A percentile compares a stretch with the other conserved stretches of the same genome.
These are phyloP conservation scores for Myodes glareolus DNA, from an alignment of 2,113 vertebrate species.

Conservation along the genomic window DNA sequence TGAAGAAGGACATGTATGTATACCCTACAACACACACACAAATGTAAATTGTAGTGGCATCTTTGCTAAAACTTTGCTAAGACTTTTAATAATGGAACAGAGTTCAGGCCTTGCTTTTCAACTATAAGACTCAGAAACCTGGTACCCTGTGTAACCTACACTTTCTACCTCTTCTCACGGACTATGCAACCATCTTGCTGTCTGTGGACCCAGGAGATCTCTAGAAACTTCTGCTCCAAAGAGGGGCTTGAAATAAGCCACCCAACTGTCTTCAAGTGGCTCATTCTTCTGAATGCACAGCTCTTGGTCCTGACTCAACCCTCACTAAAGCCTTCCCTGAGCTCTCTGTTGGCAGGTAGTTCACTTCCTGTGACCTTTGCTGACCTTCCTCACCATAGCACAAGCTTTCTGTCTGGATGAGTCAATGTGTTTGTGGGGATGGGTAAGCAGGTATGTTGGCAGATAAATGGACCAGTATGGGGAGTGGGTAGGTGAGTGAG, in stretches of 20 bases:
- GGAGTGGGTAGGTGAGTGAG: too few relatives aligned
- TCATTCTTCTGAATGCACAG: fast-evolving
- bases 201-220: neutral
- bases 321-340: neutral
- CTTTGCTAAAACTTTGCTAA: neutral
- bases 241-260: fast-evolving
- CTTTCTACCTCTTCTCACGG: neutral
- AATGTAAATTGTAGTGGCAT: neutral
- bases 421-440: neutral
- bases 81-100: fast-evolving
- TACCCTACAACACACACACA: neutral
- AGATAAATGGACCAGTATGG: fast-evolving
- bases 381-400: neutral
- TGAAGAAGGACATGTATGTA: neutral
- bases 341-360: fast-evolving
- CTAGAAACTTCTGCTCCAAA: neutral
- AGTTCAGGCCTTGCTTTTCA: neutral
- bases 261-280: fast-evolving
- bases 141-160: neutral
- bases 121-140: too few relatives aligned
- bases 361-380: neutral
- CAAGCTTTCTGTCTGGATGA: neutral
- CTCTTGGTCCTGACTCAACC: too few relatives aligned
- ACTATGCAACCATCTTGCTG: fast-evolving
- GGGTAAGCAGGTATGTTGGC: neutral